Base-by-base conservation (phyloP, 2,888 invertebrate genomes). In the Nasonovia ribisnigri region DNA sequence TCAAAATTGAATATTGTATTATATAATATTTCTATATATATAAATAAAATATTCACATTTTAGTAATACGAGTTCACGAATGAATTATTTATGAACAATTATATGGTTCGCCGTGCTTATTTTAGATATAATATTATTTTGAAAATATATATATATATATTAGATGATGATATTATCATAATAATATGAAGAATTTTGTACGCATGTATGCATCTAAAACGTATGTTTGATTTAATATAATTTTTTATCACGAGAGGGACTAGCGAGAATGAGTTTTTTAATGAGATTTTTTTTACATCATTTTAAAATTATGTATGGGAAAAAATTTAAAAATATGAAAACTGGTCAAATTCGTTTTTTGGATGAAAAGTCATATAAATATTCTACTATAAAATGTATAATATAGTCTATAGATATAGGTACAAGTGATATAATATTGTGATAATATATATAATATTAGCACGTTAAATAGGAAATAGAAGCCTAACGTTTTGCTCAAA, bases 1-100 rank as follows among this genome's bases (percentile, higher is more conserved):
- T 84, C 29, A 84, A 43, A 43, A 26, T 42, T 84, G 42, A 84
- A 43, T 84, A 26, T 42, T 84, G 42, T 29, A 84, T 43, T 43
- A 26, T 29, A 84, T 43, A 84, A 43, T 51, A 87, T 48, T 46
- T 46, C 46, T 43, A 86, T 43, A 86, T 86, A 86, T 10, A 8
- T 1, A 84, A 26, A 29, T 48, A 86, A 46, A 77, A 42, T 42
- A 77, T 77, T 86, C 29, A 29, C 29, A 86, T 86, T 86, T 86
- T 46, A 86, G 20, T 77, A 77, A 43, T 86, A 46, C 29, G 29
- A 86, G 86, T 43, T 46, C 13, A 46, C 29, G 8, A 86, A 86
- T 86, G 86, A 86, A 86, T 43, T 43, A 86, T 86, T 86, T 86
- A 86, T 86, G 86, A 86, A 26, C 43, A 86, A 86, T 86, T 46